A percentile compares a stretch with the other conserved stretches of the same genome.
phyloP scores from a whole-genome alignment of 2,888 invertebrate species.

The Dysmachus trigonus region DNA sequence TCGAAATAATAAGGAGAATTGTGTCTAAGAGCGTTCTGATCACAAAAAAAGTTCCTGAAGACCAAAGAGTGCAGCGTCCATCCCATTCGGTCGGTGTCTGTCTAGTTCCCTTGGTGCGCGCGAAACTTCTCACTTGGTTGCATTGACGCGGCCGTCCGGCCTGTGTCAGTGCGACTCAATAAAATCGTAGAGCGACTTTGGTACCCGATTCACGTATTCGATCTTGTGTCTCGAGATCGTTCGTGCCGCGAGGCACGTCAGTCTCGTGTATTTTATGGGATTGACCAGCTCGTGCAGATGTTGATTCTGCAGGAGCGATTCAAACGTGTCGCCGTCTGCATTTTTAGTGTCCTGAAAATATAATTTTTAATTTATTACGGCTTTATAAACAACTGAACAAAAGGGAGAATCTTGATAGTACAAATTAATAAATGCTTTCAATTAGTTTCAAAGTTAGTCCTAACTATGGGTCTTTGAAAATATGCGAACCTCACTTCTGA shows the following conservation, averaged over 20 bases:
- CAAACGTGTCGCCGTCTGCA: constrained; percentile 79
- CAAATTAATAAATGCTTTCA: too few relatives aligned
- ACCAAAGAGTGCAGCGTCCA: constrained; percentile 1
- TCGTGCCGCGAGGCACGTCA: constrained; percentile 87
- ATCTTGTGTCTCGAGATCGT: constrained; percentile 78
- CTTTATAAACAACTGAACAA: constrained; percentile 50
- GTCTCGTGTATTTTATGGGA: constrained; percentile 78
- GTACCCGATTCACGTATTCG: constrained; percentile 70
- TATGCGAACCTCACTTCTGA: too few relatives aligned
- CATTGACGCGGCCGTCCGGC: not conserved
- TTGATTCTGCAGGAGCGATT: constrained; percentile 73
- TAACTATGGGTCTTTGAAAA: too few relatives aligned
- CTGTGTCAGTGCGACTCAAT: constrained; percentile 60
- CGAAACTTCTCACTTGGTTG: constrained; percentile 22
- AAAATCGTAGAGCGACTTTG: constrained; percentile 66
- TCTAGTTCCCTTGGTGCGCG: constrained; percentile 11
- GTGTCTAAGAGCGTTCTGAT: not conserved
- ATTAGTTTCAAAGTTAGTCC: too few relatives aligned
- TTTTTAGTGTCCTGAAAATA: constrained; percentile 70
- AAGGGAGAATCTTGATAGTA: too few relatives aligned
- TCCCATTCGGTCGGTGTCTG: not conserved
- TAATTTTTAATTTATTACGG: not conserved
- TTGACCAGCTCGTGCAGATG: constrained; percentile 74
- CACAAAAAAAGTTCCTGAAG: constrained; percentile 23
- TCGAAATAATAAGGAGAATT: not conserved